Percentiles rank a stretch among this genome's conserved stretches.
These are phyloP conservation scores for Orthosia cruda DNA, from an alignment of 2,888 invertebrate genomes.

Conservation along the genomic window DNA sequence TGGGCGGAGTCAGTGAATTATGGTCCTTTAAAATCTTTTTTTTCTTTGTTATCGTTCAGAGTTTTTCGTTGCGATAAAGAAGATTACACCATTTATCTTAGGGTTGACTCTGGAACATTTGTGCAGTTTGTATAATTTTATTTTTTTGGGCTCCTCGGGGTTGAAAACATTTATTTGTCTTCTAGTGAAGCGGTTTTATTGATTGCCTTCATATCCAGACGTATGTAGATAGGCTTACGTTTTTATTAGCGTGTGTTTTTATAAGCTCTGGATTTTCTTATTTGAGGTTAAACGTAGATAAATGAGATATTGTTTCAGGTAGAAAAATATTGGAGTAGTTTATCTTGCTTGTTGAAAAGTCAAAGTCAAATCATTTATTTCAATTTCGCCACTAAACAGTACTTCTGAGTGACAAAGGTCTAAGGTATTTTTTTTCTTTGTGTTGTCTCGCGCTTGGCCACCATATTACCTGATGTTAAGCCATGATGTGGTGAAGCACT, in stretches of 20 bases:
- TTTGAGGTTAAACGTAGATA: not conserved
- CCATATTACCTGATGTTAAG: too few species aligned
- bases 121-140: slow-evolving; percentile 76
- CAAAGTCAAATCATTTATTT: too few species aligned
- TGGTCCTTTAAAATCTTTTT: slow-evolving; percentile 88
- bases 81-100: slow-evolving; percentile 88
- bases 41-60: slow-evolving; percentile 85
- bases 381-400: too few species aligned
- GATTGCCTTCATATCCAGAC: slow-evolving; percentile 54
- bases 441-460: too few species aligned
- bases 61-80: slow-evolving; percentile 85
- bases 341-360: too few species aligned
- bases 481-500: too few species aligned
- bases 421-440: too few species aligned
- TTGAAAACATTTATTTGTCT: slow-evolving; percentile 49
- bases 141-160: slow-evolving; percentile 56
- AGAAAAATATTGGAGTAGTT: too few species aligned
- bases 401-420: too few species aligned
- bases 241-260: slow-evolving; percentile 45
- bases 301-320: not conserved
- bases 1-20: slow-evolving; percentile 81
- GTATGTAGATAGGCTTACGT: slow-evolving; percentile 38
- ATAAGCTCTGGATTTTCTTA: slow-evolving; percentile 13
- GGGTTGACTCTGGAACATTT: slow-evolving; percentile 77
- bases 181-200: slow-evolving; percentile 44